These are phyloP conservation scores for Cricetomys ansorgei DNA, from an alignment of 2,113 vertebrate genomes.

Conservation along the genomic window DNA sequence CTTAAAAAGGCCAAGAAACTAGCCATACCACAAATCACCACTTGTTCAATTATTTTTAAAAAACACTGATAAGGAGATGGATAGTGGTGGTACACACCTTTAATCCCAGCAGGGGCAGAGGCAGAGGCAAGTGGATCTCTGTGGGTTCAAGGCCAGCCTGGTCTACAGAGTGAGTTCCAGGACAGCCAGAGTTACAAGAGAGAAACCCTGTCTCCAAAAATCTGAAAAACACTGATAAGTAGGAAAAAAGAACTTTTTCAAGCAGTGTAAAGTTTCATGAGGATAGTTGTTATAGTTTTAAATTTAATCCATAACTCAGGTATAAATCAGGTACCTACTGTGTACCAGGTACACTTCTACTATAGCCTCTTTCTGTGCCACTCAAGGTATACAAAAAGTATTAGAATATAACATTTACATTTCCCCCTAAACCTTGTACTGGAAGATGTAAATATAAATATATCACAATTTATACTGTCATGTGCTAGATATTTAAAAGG, in stretches of 20 bases:
- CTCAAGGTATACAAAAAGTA: neutral
- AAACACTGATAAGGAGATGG: no score
- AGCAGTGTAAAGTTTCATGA: neutral
- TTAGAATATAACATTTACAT: neutral
- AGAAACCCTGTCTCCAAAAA: no score
- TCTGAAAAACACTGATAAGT: conserved; percentile 28
- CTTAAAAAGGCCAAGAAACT: neutral
- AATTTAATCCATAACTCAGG: neutral
- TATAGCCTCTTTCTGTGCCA: neutral
- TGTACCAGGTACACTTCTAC: neutral
- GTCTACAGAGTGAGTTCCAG: no score
- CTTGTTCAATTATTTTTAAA: neutral
- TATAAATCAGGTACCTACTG: neutral
- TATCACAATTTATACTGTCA: neutral
- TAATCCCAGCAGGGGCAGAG: no score
- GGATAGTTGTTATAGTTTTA: neutral
- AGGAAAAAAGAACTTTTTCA: conserved; percentile 10
- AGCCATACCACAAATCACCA: neutral
- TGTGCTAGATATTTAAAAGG: conserved; percentile 27
- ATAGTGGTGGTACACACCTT: no score
- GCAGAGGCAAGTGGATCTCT: no score
- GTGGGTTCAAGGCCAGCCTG: no score
- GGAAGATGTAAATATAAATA: conserved; percentile 32
- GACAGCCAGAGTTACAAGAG: no score
- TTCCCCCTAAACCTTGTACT: neutral